phyloP scores from a whole-genome alignment of 2,113 vertebrate species.

The Pyrgilauda ruficollis region DNA sequence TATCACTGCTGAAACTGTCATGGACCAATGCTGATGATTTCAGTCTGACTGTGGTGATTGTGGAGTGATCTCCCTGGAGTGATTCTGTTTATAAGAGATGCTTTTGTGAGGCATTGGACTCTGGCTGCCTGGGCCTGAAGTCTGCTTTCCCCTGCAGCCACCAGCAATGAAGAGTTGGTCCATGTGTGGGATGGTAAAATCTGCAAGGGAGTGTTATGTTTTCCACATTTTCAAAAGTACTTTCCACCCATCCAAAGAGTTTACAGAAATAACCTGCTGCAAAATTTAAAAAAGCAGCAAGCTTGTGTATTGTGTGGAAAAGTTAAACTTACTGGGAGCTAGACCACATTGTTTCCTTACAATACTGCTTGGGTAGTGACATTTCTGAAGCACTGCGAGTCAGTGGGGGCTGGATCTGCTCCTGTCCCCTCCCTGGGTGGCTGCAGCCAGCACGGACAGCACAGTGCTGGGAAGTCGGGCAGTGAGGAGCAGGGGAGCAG shows the following conservation, averaged over 20 bases:
- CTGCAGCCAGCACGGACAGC: neutral
- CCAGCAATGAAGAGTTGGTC: neutral
- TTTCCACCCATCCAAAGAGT: neutral
- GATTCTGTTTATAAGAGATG: neutral
- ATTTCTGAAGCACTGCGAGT: neutral
- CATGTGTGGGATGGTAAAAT: neutral
- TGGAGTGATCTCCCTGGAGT: neutral
- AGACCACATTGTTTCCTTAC: neutral
- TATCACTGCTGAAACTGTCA: neutral
- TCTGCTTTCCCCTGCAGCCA: neutral
- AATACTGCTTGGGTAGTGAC: neutral
- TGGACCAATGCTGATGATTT: neutral
- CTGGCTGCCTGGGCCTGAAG: neutral
- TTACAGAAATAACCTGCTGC: neutral
- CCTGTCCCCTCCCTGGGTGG: fast-evolving
- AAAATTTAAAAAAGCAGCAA: neutral
- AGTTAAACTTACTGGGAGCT: neutral
- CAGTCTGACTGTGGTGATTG: neutral
- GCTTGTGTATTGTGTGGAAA: neutral
- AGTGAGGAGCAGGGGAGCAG: neutral
- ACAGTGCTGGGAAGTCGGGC: fast-evolving
- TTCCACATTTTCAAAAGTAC: neutral
- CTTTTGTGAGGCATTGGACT: neutral
- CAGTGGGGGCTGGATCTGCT: neutral
- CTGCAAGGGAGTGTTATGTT: neutral